Evolutionary conservation across 2,888 invertebrate genomes (phyloP).

Genomic region (Agonopterix arenella): DNA sequence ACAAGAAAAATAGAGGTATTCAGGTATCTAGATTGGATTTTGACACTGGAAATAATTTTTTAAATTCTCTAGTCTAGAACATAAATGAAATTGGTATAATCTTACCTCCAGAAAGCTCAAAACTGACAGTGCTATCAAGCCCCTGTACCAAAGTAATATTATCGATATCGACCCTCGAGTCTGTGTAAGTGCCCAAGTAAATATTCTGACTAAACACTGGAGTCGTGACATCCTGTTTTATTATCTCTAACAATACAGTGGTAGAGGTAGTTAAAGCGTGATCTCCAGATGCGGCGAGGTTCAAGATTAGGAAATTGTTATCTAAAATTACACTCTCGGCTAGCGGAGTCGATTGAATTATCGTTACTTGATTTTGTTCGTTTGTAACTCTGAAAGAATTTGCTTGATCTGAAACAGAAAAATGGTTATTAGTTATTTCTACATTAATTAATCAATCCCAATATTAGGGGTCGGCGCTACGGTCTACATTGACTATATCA

Average conservation of each 20-base stretch:
- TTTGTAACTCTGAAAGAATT: constrained; percentile 28
- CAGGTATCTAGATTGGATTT: too few relatives aligned
- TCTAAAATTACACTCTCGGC: constrained; percentile 36
- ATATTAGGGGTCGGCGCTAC: too few relatives aligned
- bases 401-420: constrained; percentile 33
- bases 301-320: constrained; percentile 41
- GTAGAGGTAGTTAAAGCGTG: constrained; percentile 38
- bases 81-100: background rate
- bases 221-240: constrained; percentile 44
- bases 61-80: too few relatives aligned
- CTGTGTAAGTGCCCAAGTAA: constrained; percentile 35
- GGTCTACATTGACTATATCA: too few relatives aligned
- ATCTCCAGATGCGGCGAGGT: constrained; percentile 38
- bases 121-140: constrained; percentile 34
- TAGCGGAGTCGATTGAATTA: constrained; percentile 25
- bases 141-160: constrained; percentile 44
- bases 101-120: constrained; percentile 50
- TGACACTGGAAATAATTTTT: too few relatives aligned
- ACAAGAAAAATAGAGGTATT: too few relatives aligned
- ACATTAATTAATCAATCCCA: too few relatives aligned
- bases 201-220: constrained; percentile 44
- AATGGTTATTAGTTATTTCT: background rate
- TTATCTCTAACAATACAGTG: constrained; percentile 44
- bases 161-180: constrained; percentile 25
- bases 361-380: constrained; percentile 25